These are phyloP conservation scores for Hylia prasina DNA, from an alignment of 2,113 vertebrate genomes.

Conservation along the genomic window DNA sequence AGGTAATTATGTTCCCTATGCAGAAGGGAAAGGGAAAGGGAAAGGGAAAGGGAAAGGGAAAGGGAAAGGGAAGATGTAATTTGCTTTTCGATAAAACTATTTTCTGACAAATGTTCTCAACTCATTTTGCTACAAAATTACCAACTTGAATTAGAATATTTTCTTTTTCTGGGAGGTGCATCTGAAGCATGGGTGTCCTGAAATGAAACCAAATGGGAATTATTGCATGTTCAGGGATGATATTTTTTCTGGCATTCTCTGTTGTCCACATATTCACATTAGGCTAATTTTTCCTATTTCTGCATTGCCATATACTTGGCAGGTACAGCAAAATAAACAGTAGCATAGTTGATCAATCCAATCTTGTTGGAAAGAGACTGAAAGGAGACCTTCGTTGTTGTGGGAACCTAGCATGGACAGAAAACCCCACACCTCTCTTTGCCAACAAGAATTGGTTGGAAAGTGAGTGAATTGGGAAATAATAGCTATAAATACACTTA, in stretches of 20 bases:
- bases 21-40: too few relatives aligned
- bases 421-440: not conserved
- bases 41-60: too few relatives aligned
- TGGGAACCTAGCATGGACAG: not conserved
- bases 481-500: not conserved
- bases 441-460: not conserved
- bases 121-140: not conserved
- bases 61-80: accelerated
- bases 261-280: slow-evolving; percentile 18
- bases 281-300: slow-evolving; percentile 37
- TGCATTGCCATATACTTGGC: slow-evolving; percentile 36
- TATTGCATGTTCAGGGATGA: not conserved
- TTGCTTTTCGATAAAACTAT: not conserved
- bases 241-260: slow-evolving; percentile 50
- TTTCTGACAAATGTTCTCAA: not conserved
- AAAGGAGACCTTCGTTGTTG: slow-evolving; percentile 8
- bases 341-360: slow-evolving; percentile 33
- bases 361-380: not conserved
- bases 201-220: not conserved
- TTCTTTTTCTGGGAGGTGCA: not conserved
- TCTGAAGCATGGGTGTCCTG: not conserved
- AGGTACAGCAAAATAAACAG: slow-evolving; percentile 39
- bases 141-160: not conserved
- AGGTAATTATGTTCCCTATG: not conserved
- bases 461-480: not conserved